Evolutionary conservation across 2,113 vertebrate genomes (phyloP).

Genomic region (mouse (Mus musculus)): GRCm39 chr5:4711501-4712000

Average conservation of each 20-base stretch:
- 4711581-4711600: slow-evolving; percentile 83
- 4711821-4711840: slow-evolving; percentile 69
- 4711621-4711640: slow-evolving; percentile 83
- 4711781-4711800: slow-evolving; percentile 53
- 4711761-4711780: slow-evolving; percentile 30
- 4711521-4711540: slow-evolving; percentile 30
- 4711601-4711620: slow-evolving; percentile 84
- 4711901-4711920: slow-evolving; percentile 59
- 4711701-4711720: slow-evolving; percentile 67
- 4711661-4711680: slow-evolving; percentile 52
- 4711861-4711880: background rate
- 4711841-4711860: background rate
- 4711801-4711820: slow-evolving; percentile 64
- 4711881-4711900: slow-evolving; percentile 40
- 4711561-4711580: slow-evolving; percentile 79
- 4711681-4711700: slow-evolving; percentile 67
- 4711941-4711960: slow-evolving; percentile 70
- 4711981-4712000: slow-evolving; percentile 82
- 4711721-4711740: slow-evolving; percentile 68
- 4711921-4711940: slow-evolving; percentile 57
- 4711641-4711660: slow-evolving; percentile 80
- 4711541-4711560: slow-evolving; percentile 82
- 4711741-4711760: slow-evolving; percentile 34
- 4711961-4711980: slow-evolving; percentile 68
- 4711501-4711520: slow-evolving; percentile 5